phyloP scores from a whole-genome alignment of 2,888 invertebrate genomes.

The Molanna angustata region DNA sequence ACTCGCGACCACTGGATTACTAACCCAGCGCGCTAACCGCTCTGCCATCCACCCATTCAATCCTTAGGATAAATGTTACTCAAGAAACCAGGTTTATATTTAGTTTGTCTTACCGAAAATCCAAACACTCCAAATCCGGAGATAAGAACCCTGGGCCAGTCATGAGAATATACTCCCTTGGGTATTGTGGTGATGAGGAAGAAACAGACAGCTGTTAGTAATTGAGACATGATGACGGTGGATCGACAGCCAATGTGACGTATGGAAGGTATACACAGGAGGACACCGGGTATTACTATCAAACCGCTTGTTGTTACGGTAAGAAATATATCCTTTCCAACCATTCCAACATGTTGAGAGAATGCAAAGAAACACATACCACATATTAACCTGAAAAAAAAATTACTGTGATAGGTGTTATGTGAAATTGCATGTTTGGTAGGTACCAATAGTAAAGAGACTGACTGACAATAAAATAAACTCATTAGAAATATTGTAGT shows the following conservation, averaged over 20 bases:
- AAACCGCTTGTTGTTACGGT: constrained; percentile 55
- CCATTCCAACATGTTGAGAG: constrained; percentile 56
- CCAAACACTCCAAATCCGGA: constrained; percentile 64
- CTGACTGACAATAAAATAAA: no score
- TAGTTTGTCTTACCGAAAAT: constrained; percentile 55
- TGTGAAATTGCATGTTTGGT: no score
- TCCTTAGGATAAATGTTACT: no score
- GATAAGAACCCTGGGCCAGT: constrained; percentile 57
- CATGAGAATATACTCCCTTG: constrained; percentile 43
- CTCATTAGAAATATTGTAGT: no score
- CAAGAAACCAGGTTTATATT: no score
- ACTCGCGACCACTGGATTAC: no score
- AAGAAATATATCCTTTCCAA: constrained; percentile 55
- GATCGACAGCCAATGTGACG: constrained; percentile 51
- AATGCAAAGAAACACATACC: constrained; percentile 60
- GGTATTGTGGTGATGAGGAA: constrained; percentile 51
- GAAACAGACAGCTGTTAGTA: constrained; percentile 51
- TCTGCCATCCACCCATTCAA: no score
- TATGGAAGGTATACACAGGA: constrained; percentile 52
- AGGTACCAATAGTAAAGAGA: no score
- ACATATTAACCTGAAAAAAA: constrained; percentile 51
- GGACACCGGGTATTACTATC: constrained; percentile 53
- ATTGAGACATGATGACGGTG: constrained; percentile 50
- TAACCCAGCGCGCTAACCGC: no score
- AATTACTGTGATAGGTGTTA: no score